phyloP scores from a whole-genome alignment of 2,113 vertebrate genomes.

The Elephantulus edwardii region DNA sequence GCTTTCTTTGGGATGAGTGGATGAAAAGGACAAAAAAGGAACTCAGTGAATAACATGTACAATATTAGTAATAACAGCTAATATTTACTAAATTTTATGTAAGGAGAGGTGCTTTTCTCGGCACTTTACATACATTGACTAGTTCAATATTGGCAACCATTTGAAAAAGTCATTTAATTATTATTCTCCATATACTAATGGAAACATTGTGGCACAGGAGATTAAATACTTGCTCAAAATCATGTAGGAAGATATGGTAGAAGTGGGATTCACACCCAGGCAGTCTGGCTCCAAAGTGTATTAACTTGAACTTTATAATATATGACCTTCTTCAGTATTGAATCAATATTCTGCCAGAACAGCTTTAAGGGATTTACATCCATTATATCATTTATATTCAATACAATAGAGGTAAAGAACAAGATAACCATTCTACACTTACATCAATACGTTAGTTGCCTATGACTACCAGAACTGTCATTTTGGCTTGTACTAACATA shows the following conservation, averaged over 20 bases:
- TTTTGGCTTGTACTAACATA: background rate
- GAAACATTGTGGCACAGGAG: background rate
- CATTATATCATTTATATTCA: conserved; percentile 70
- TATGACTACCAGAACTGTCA: background rate
- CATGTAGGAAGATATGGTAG: background rate
- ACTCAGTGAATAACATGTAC: background rate
- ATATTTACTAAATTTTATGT: background rate
- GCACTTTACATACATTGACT: background rate
- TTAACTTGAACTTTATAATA: conserved; percentile 62
- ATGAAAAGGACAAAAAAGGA: background rate
- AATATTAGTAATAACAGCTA: background rate
- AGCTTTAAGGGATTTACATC: conserved; percentile 70
- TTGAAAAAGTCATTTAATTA: background rate
- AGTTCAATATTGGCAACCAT: background rate
- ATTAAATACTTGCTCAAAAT: conserved; percentile 1
- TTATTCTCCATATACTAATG: background rate
- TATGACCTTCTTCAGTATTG: conserved; percentile 47
- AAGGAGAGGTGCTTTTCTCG: background rate
- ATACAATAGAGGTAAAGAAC: conserved; percentile 24
- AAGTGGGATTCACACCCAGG: conserved; percentile 54
- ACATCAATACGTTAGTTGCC: background rate
- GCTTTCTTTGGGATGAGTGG: background rate
- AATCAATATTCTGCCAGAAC: conserved; percentile 62
- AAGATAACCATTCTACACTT: conserved; percentile 20
- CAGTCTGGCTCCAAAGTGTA: conserved; percentile 51